A percentile compares a stretch with the other conserved stretches of the same genome.
These are phyloP conservation scores for Sylvia atricapilla DNA, from an alignment of 2,113 vertebrate species.

Conservation along the genomic window DNA sequence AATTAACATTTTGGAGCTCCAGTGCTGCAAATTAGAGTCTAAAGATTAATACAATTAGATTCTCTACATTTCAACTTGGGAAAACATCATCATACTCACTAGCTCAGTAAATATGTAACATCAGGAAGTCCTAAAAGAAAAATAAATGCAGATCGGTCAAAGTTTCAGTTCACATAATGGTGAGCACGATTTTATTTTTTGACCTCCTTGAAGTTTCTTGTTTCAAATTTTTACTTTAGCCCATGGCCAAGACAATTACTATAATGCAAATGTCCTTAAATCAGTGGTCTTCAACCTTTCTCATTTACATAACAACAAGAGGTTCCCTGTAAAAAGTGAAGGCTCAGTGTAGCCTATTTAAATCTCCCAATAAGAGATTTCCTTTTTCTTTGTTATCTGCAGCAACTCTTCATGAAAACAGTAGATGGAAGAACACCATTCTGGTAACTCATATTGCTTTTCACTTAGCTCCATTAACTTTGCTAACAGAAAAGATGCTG, in stretches of 20 bases:
- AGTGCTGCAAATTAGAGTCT: neutral
- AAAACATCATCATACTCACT: neutral
- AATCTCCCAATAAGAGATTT: neutral
- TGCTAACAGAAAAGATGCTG: neutral
- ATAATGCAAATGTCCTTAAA: neutral
- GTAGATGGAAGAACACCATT: neutral
- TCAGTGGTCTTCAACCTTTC: neutral
- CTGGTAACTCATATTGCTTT: neutral
- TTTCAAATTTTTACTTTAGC: neutral
- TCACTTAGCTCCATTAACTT: neutral
- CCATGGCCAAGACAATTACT: neutral
- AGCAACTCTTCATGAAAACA: neutral
- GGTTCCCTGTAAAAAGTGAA: neutral
- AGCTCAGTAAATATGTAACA: neutral
- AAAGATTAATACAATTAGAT: neutral
- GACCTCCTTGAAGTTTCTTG: neutral
- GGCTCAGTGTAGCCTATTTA: neutral
- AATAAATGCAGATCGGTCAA: neutral
- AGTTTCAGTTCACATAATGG: neutral
- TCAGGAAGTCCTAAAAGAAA: neutral
- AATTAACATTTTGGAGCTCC: neutral
- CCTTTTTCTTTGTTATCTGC: neutral
- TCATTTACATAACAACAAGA: neutral
- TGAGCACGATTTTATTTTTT: neutral
- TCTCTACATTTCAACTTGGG: neutral